These are phyloP conservation scores for Sparus aurata DNA, from an alignment of 2,797 vertebrate genomes.

Conservation along the genomic window DNA sequence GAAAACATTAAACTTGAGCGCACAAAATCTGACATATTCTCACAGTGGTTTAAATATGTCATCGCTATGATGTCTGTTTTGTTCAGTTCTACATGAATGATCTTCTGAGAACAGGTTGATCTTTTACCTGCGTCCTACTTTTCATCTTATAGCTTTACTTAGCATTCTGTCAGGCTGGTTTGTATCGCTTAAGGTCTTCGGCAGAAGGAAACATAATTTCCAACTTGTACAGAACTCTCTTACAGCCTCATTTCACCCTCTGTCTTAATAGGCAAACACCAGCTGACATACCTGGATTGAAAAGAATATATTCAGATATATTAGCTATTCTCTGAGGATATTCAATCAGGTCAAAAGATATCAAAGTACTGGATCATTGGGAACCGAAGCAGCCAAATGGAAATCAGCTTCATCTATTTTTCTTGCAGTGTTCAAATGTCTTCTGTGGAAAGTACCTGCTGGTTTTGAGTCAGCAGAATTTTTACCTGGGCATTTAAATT, in stretches of 20 bases:
- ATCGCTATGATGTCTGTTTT: background rate
- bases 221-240: background rate
- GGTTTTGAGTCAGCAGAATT: background rate
- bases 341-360: background rate
- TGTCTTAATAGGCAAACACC: background rate
- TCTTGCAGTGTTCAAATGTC: background rate
- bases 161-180: slow-evolving; percentile 20
- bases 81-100: background rate
- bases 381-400: background rate
- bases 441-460: background rate
- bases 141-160: background rate
- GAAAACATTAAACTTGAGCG: background rate
- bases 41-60: background rate
- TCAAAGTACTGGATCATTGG: background rate
- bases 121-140: background rate
- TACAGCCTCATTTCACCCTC: background rate
- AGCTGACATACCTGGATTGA: background rate
- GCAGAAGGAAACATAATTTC: background rate
- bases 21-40: background rate
- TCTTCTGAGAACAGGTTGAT: slow-evolving; percentile 5
- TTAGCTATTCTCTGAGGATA: background rate
- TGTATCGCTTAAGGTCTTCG: background rate
- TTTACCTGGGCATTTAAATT: background rate
- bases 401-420: background rate
- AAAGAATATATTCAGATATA: background rate